Evolutionary conservation across 2,888 invertebrate species (phyloP), one percentile per base, ranked within the genome.

Genomic region (Diarsia dahlii): DNA sequence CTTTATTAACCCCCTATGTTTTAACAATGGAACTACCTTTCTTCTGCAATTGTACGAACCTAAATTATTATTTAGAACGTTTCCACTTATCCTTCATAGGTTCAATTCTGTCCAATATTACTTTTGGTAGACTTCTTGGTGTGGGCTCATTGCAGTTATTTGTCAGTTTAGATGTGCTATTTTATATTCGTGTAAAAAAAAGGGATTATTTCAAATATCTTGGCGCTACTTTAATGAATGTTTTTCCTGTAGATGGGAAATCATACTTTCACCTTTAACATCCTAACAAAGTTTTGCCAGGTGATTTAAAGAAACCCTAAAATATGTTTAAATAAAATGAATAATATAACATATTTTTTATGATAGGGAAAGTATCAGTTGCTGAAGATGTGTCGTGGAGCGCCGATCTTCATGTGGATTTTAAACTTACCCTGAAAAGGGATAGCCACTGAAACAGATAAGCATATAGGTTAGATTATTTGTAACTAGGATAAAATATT

Each of bases 271-370:
- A 63, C 28, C 28, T 60, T 34, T 46, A 48, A 52, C 56, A 50
- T 8, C 70, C 76, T 34, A 45, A 20, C 20, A 58, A 76, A 81
- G 70, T 70, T 50, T 39, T 23, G 45, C 81, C 65, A 81, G 13
- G 60, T 56, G 52, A 80, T 68, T 80, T 54, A 73, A 81, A 62
- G 45, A 52, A 50, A 46, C 69, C 70, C 50, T 34, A 8, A 39
- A 39, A 39, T 39, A 60, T 46, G 45, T 81, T 81, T 80, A 66
- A 70, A 81, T 81, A n/a, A 81, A 71, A 48, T 77, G 39, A 60
- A 65, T 82, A 78, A 77, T 76, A 18, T 76, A 81, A 78, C 82
- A 82, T 82, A 82, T 72, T 77, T 71, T 73, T 74, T 65, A 76
- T 62, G 80, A 66, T 87, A 82, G 85, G 85, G 23, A 78, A 76